Evolutionary conservation across 2,113 vertebrate genomes (phyloP), one percentile per base, ranked within the genome.

Genomic region (Neopipo cinnamomea): DNA sequence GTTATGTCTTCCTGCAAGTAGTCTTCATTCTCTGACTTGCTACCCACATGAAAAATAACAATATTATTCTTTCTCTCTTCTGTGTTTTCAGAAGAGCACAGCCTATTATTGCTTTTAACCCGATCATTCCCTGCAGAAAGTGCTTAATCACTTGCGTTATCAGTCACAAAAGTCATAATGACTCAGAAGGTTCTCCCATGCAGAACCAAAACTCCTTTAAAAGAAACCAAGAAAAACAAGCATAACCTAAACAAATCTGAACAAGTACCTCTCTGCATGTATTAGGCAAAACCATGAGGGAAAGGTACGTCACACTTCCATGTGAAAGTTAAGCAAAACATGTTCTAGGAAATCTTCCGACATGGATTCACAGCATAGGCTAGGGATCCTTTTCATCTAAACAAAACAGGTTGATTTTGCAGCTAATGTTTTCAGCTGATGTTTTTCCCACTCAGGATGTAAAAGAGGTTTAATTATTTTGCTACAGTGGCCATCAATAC

Each of bases 141-240:
- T 84, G 67, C 30, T 95, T 98, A 81, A 96, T 95, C 95, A 95
- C 50, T 18, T 95, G 62, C 41, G 46, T 88, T 93, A 91, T 95
- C 90, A 85, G 77, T 46, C 86, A 73, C 71, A 94, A 67, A 85
- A 42, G 3, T 86, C 73, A 66, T 75, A 93, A 72, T 87, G 71
- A 91, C 93, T 92, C 94, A 50, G 55, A 82, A 72, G 37, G 5
- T 6, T 80, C 39, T 77, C 27, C 67, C 2, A 10, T 83, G 76
- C 41, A 82, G 63, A 85, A 56, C 9, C 5, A 72, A 90, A 86
- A 82, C 12, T 65, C n/a, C 31, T 58, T n/a, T 33, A 67, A 84
- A 61, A 62, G 18, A 88, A 79, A 46, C 8, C 1, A 27, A 85
- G 66, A 25, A 88, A 76, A 90, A 58, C 28, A 83, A 70, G n/a